Percentiles rank a stretch among this genome's conserved stretches.
Conservation (phyloP, 2,113 vertebrate species). For the Plectropomus leopardus region DNA sequence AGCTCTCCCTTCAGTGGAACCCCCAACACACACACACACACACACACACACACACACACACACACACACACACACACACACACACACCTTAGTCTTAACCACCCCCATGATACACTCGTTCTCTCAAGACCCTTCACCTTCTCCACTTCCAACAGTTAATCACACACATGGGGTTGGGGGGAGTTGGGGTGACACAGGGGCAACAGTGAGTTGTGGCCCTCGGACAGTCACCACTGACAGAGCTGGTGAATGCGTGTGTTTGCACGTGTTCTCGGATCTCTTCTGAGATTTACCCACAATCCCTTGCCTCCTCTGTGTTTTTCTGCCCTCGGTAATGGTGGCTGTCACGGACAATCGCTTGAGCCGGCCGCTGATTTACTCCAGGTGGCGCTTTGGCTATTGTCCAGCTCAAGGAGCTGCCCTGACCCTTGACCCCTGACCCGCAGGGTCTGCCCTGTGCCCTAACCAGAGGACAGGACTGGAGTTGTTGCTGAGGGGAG, state of each 20-base stretch:
- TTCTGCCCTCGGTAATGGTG: slow-evolving; percentile 79
- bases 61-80: slow-evolving; percentile 17
- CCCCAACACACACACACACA: slow-evolving; percentile 39
- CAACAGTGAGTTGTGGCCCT: slow-evolving; percentile 71
- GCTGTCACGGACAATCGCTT: slow-evolving; percentile 80
- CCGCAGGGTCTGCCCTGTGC: slow-evolving; percentile 59
- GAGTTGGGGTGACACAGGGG: slow-evolving; percentile 50
- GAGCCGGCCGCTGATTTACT: slow-evolving; percentile 81
- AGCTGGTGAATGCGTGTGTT: slow-evolving; percentile 22
- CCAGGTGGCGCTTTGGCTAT: slow-evolving; percentile 84
- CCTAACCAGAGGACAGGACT: slow-evolving; percentile 71
- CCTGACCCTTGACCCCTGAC: slow-evolving; percentile 78
- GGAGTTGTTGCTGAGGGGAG: slow-evolving; percentile 72
- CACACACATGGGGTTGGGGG: slow-evolving; percentile 66
- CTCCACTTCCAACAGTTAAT: slow-evolving; percentile 77
- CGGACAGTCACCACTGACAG: slow-evolving; percentile 54
- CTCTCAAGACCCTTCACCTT: slow-evolving; percentile 61
- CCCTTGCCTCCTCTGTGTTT: slow-evolving; percentile 71
- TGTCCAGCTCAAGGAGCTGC: slow-evolving; percentile 80
- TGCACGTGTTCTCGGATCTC: slow-evolving; percentile 19
- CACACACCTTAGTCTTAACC: slow-evolving; percentile 31
- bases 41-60: slow-evolving; percentile 38
- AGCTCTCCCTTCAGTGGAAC: slow-evolving; percentile 65
- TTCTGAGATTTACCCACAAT: slow-evolving; percentile 72
- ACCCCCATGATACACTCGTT: slow-evolving; percentile 35